A percentile compares a stretch with the other conserved stretches of the same genome.
phyloP scores from a whole-genome alignment of 2,888 invertebrate species.

The Melikaiella ostensackeni region DNA sequence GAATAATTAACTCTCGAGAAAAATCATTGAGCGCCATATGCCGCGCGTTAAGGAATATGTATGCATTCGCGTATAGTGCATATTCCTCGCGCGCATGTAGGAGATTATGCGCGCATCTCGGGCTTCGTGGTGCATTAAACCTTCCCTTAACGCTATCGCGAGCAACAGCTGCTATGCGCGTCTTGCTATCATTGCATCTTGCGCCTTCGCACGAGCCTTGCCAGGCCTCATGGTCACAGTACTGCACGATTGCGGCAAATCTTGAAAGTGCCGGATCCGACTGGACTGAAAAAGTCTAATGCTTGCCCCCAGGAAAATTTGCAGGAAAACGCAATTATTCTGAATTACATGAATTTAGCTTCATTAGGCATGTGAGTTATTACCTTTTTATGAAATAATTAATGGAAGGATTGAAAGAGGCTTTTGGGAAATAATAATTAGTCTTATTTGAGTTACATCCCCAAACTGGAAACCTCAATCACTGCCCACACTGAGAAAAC shows the following conservation, averaged over 20 bases:
- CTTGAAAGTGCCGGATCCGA: slow-evolving; percentile 6
- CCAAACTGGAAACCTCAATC: too few species aligned
- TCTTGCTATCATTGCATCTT: slow-evolving; percentile 66
- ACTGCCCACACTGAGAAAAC: too few species aligned
- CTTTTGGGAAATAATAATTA: slow-evolving; percentile 9
- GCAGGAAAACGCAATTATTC: slow-evolving; percentile 6
- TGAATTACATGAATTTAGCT: slow-evolving; percentile 29
- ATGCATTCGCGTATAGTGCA: slow-evolving; percentile 43
- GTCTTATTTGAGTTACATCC: neutral
- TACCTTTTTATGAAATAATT: slow-evolving; percentile 18
- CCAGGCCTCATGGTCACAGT: slow-evolving; percentile 12
- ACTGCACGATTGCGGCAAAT: slow-evolving; percentile 19
- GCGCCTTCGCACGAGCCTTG: slow-evolving; percentile 43
- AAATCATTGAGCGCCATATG: slow-evolving; percentile 74
- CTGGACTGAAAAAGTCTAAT: neutral
- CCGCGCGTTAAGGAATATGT: slow-evolving; percentile 64
- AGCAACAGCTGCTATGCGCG: slow-evolving; percentile 75
- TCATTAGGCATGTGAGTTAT: slow-evolving; percentile 12
- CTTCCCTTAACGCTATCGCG: slow-evolving; percentile 69
- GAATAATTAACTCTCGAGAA: slow-evolving; percentile 69
- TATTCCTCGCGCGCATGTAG: slow-evolving; percentile 53
- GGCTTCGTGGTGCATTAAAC: slow-evolving; percentile 65
- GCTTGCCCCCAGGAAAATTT: neutral
- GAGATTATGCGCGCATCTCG: slow-evolving; percentile 59
- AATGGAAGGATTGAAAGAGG: neutral